Percentiles rank a stretch among this genome's conserved stretches.
phyloP scores from a whole-genome alignment of 2,888 invertebrate species.

The Anodontia alba region DNA sequence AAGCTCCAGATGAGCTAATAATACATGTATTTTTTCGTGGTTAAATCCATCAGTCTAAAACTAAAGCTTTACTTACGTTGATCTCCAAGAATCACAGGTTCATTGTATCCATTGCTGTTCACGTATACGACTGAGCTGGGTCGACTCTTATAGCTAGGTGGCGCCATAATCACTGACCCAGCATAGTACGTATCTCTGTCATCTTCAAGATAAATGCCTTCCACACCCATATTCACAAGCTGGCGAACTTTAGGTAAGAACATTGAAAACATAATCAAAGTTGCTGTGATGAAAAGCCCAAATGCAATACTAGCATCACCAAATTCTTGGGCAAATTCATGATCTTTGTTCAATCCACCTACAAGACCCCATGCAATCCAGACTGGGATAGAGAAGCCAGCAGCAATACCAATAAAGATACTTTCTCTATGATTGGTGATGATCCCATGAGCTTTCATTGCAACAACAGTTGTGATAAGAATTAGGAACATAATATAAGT shows the following conservation, averaged over 20 bases:
- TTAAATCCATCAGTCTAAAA: too few species aligned
- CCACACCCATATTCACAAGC: slow-evolving; percentile 95
- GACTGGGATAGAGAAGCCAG: slow-evolving; percentile 93
- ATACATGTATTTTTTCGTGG: too few species aligned
- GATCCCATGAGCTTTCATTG: slow-evolving; percentile 91
- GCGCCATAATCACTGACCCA: slow-evolving; percentile 78
- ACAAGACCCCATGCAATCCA: slow-evolving; percentile 87
- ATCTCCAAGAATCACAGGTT: slow-evolving; percentile 75
- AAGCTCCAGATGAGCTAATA: too few species aligned
- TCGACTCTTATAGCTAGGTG: slow-evolving; percentile 80
- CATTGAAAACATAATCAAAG: slow-evolving; percentile 95
- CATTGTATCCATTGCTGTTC: slow-evolving; percentile 75
- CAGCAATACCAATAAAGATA: slow-evolving; percentile 95
- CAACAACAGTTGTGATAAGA: slow-evolving; percentile 93
- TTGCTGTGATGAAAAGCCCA: slow-evolving; percentile 94
- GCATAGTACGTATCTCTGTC: slow-evolving; percentile 77
- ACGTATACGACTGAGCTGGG: slow-evolving; percentile 78
- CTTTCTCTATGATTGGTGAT: slow-evolving; percentile 97
- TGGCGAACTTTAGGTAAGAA: slow-evolving; percentile 96
- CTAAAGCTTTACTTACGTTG: slow-evolving; percentile 77
- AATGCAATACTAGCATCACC: slow-evolving; percentile 92
- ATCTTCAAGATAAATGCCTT: slow-evolving; percentile 87
- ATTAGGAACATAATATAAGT: slow-evolving; percentile 94
- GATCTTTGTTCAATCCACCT: slow-evolving; percentile 86
- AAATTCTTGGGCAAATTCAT: slow-evolving; percentile 75